Percentiles rank a stretch among this genome's conserved stretches.
phyloP scores from a whole-genome alignment of 2,888 invertebrate species.

The Lithophane socia region DNA sequence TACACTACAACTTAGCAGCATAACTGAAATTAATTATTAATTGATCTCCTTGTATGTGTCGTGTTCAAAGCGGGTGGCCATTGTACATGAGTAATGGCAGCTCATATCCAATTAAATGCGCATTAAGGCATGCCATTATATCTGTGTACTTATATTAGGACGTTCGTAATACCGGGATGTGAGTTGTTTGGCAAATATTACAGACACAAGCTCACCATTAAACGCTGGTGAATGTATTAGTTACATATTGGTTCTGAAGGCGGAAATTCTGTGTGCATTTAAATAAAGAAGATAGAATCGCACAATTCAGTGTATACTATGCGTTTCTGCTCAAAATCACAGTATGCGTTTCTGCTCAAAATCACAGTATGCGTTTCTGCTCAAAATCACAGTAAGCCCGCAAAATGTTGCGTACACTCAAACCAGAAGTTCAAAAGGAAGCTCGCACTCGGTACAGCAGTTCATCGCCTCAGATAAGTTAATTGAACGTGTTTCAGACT shows the following conservation, averaged over 20 bases:
- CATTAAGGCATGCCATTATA: constrained; percentile 64
- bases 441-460: constrained; percentile 59
- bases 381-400: constrained; percentile 10
- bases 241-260: constrained; percentile 1
- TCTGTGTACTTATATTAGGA: constrained; percentile 42
- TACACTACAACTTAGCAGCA: constrained; percentile 42
- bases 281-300: background rate
- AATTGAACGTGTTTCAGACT: constrained; percentile 81
- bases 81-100: constrained; percentile 72
- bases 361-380: background rate
- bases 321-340: constrained; percentile 1
- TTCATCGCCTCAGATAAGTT: constrained; percentile 74
- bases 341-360: background rate
- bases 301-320: background rate
- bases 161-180: constrained; percentile 44
- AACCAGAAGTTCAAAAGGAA: constrained; percentile 46
- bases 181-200: constrained; percentile 37
- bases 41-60: constrained; percentile 60
- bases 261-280: background rate
- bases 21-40: constrained; percentile 64
- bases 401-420: constrained; percentile 26
- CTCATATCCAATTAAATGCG: constrained; percentile 76
- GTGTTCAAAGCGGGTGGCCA: constrained; percentile 65
- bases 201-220: constrained; percentile 16
- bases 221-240: constrained; percentile 6